phyloP scores from a whole-genome alignment of 1,140 invertebrate species.

The Paralvinella palmiformis region DNA sequence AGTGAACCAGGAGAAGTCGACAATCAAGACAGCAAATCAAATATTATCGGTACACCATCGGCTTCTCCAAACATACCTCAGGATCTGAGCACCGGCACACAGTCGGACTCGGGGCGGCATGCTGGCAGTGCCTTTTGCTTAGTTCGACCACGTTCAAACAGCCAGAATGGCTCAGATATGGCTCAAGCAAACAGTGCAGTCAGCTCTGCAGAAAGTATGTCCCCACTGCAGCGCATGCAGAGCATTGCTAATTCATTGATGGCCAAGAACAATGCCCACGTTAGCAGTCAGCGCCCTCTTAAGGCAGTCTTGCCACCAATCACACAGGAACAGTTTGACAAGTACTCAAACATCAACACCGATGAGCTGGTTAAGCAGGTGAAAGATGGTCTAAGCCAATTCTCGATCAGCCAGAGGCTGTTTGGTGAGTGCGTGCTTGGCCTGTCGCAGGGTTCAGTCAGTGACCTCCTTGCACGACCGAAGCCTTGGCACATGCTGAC shows the following conservation, averaged over 20 bases:
- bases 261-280: slow-evolving; percentile 59
- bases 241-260: slow-evolving; percentile 95
- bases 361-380: slow-evolving; percentile 92
- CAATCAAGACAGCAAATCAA: slow-evolving; percentile 67
- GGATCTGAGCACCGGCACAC: slow-evolving; percentile 62
- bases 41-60: no score
- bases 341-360: slow-evolving; percentile 96
- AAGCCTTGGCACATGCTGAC: slow-evolving; percentile 99
- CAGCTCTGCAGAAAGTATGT: slow-evolving; percentile 39
- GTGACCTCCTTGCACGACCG: slow-evolving; percentile 93
- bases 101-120: slow-evolving; percentile 58
- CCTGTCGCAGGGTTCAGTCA: slow-evolving; percentile 80
- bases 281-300: slow-evolving; percentile 73
- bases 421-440: slow-evolving; percentile 97
- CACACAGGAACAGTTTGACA: slow-evolving; percentile 97
- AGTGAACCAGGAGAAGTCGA: slow-evolving; percentile 54
- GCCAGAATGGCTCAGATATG: slow-evolving; percentile 55
- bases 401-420: slow-evolving; percentile 95
- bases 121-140: slow-evolving; percentile 77
- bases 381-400: slow-evolving; percentile 95
- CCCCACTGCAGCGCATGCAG: slow-evolving; percentile 92
- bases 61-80: slow-evolving; percentile 61
- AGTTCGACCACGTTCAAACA: slow-evolving; percentile 59
- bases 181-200: neutral
- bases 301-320: slow-evolving; percentile 95